phyloP scores from a whole-genome alignment of 2,888 invertebrate genomes.

The Ophraella communa region DNA sequence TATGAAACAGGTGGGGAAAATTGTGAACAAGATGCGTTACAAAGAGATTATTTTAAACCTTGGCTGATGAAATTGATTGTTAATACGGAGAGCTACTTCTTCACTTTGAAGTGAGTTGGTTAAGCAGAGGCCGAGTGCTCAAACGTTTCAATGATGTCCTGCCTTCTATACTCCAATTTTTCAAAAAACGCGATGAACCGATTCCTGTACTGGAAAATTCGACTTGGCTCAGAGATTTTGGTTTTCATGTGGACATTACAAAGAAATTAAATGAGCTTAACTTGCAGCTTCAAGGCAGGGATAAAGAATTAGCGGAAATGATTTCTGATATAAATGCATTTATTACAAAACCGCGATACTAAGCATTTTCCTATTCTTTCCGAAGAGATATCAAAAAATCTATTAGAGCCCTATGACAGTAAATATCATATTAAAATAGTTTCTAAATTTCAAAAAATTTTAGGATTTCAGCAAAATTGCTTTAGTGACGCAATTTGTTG shows the following conservation, averaged over 20 bases:
- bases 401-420: background rate
- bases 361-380: slow-evolving; percentile 7
- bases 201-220: slow-evolving; percentile 6
- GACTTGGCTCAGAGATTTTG: slow-evolving; percentile 1
- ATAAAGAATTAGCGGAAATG: slow-evolving; percentile 8
- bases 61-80: background rate
- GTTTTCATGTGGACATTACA: background rate
- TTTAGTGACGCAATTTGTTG: no score
- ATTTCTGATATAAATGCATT: slow-evolving; percentile 4
- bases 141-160: slow-evolving; percentile 9
- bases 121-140: slow-evolving; percentile 3
- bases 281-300: slow-evolving; percentile 8
- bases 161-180: background rate
- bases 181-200: slow-evolving; percentile 15
- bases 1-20: background rate
- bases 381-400: background rate
- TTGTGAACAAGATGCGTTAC: background rate
- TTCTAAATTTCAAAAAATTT: background rate
- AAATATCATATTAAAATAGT: background rate
- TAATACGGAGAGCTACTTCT: background rate
- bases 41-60: background rate
- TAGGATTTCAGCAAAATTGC: background rate
- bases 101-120: background rate
- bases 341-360: background rate
- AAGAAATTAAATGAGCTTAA: background rate